Evolutionary conservation across 1,140 invertebrate genomes (phyloP).

Genomic region (Zaprionus taronus): DNA sequence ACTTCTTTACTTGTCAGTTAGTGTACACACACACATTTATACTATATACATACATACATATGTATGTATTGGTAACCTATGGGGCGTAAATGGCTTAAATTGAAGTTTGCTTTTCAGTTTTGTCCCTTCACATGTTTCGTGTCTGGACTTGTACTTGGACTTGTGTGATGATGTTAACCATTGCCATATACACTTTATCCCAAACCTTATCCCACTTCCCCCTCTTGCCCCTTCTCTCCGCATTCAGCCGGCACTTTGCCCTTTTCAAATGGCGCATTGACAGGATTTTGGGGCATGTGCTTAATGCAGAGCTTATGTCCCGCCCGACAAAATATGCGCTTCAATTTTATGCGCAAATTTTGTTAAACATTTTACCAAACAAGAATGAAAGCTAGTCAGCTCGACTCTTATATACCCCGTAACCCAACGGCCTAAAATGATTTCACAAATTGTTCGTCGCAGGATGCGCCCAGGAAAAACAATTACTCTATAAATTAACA

Average conservation of each 20-base stretch:
- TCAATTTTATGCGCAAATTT: constrained; percentile 57
- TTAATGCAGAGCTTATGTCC: constrained; percentile 54
- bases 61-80: constrained; percentile 9
- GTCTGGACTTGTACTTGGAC: constrained; percentile 3
- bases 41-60: background rate
- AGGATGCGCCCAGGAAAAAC: no score
- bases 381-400: no score
- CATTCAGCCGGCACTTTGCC: constrained; percentile 16
- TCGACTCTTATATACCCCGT: no score
- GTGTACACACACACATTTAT: background rate
- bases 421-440: no score
- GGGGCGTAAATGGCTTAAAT: constrained; percentile 27
- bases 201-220: background rate
- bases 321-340: constrained; percentile 35
- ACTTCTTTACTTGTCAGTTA: background rate
- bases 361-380: constrained; percentile 46
- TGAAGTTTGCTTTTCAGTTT: constrained; percentile 25
- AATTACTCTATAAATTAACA: no score
- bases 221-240: no score
- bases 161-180: constrained; percentile 33
- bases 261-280: constrained; percentile 35
- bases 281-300: constrained; percentile 31
- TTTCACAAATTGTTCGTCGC: no score
- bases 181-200: background rate
- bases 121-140: constrained; percentile 3